Conservation (phyloP, 2,888 invertebrate genomes). For the Congeria kusceri region DNA sequence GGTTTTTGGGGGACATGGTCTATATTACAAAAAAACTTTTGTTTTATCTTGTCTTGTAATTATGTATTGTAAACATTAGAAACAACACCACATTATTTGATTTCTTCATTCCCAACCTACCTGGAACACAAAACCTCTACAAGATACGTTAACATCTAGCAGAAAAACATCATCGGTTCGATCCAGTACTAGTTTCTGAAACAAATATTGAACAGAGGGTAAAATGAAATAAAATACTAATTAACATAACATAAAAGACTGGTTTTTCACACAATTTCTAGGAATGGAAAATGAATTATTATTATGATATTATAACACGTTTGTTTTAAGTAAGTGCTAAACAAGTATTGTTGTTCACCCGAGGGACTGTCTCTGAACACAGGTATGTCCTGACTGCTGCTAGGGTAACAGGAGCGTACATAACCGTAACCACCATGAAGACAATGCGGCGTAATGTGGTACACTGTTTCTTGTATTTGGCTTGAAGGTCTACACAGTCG, state of each 20-base stretch:
- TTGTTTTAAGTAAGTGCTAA: no score
- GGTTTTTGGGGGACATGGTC: no score
- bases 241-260: no score
- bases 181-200: slow-evolving; percentile 57
- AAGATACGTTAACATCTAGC: slow-evolving; percentile 49
- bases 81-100: no score
- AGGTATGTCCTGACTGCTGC: slow-evolving; percentile 48
- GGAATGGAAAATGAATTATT: neutral
- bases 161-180: slow-evolving; percentile 51
- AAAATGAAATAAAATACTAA: no score
- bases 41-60: no score
- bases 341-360: slow-evolving; percentile 27
- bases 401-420: slow-evolving; percentile 61
- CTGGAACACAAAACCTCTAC: slow-evolving; percentile 48
- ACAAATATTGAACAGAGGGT: neutral
- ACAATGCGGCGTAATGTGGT: slow-evolving; percentile 44
- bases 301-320: no score
- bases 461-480: slow-evolving; percentile 11
- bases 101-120: slow-evolving; percentile 22
- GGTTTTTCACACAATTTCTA: neutral
- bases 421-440: slow-evolving; percentile 45
- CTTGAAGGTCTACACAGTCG: no score
- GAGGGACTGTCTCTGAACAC: slow-evolving; percentile 55
- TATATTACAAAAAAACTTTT: no score
- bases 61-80: no score